Evolutionary conservation across 2,888 invertebrate species (phyloP).

Genomic region (Orthosia incerta): DNA sequence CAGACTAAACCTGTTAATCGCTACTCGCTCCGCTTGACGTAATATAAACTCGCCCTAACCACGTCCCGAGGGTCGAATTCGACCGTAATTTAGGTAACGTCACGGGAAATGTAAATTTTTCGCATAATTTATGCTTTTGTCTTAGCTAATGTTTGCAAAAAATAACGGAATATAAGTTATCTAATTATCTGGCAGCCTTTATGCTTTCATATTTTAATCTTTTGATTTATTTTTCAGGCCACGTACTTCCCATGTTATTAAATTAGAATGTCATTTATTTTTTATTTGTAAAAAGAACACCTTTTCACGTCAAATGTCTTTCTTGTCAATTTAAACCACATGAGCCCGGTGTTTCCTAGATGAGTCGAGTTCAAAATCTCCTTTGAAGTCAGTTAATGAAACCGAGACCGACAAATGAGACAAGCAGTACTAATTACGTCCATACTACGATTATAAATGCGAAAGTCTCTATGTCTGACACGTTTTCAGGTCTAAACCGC

Average conservation of each 20-base stretch:
- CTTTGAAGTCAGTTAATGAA: too few species aligned
- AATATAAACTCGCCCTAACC: constrained; percentile 4
- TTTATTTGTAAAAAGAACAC: too few species aligned
- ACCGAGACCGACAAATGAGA: too few species aligned
- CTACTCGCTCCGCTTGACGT: constrained; percentile 25
- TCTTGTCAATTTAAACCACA: too few species aligned
- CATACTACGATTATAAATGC: too few species aligned
- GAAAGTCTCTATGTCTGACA: too few species aligned
- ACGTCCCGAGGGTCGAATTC: constrained; percentile 58
- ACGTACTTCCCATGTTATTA: not conserved
- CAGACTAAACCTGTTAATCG: constrained; percentile 6
- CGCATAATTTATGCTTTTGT: constrained; percentile 66
- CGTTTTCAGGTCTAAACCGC: too few species aligned
- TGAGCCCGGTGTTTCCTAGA: too few species aligned
- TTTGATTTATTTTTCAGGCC: not conserved
- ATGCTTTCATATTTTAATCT: not conserved
- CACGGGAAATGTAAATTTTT: constrained; percentile 66
- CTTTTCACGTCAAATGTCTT: too few species aligned
- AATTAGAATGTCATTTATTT: too few species aligned
- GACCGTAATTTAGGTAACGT: constrained; percentile 68
- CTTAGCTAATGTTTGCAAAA: constrained; percentile 50
- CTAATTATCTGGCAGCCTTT: constrained; percentile 8
- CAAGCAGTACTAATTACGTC: too few species aligned
- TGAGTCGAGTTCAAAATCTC: too few species aligned
- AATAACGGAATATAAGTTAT: constrained; percentile 23